These are phyloP conservation scores for Lepidurus arcticus DNA, from an alignment of 1,140 invertebrate species.

Conservation along the genomic window DNA sequence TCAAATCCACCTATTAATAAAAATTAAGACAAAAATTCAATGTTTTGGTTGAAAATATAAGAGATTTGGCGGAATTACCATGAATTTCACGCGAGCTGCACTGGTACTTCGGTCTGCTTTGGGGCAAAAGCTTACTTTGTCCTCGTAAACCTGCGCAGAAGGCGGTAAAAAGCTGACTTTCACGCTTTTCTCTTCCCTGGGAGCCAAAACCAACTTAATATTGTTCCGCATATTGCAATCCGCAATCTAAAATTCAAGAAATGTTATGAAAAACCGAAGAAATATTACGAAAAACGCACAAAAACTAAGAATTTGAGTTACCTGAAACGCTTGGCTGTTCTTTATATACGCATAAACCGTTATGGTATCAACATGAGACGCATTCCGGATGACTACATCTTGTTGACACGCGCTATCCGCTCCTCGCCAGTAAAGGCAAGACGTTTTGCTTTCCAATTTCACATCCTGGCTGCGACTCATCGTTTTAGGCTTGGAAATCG, in stretches of 20 bases:
- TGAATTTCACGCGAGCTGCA: background rate
- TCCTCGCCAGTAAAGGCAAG: background rate
- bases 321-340: background rate
- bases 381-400: background rate
- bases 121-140: background rate
- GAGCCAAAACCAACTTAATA: background rate
- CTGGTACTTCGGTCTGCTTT: background rate
- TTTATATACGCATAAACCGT: constrained; percentile 1
- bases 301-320: background rate
- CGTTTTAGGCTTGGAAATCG: background rate
- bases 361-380: background rate
- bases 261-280: background rate
- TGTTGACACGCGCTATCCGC: background rate
- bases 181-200: background rate
- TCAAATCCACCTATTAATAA: background rate
- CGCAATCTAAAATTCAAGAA: background rate
- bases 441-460: background rate
- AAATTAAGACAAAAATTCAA: too few species aligned
- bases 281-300: too few species aligned
- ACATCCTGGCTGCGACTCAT: background rate
- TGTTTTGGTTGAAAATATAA: background rate
- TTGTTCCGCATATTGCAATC: background rate
- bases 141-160: background rate
- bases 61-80: background rate
- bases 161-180: background rate